These are phyloP conservation scores for Rotaria magnacalcarata DNA, from an alignment of 2,888 invertebrate species.

Conservation along the genomic window DNA sequence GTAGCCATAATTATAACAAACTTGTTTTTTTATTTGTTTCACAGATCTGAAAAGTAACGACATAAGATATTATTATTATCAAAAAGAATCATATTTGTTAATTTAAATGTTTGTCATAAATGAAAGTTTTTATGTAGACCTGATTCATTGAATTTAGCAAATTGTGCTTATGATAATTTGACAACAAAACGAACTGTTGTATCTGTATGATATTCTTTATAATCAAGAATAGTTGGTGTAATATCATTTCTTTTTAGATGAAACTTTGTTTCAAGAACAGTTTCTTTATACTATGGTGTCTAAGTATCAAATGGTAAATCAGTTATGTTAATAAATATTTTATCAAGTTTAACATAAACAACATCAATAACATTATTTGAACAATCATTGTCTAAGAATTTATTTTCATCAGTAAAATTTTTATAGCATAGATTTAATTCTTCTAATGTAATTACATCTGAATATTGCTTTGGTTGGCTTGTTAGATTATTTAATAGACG, in stretches of 20 bases:
- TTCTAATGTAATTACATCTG: conserved; percentile 65
- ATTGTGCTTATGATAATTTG: conserved; percentile 69
- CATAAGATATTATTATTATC: no score
- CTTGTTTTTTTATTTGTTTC: no score
- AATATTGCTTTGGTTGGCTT: conserved; percentile 69
- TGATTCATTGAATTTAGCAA: conserved; percentile 71
- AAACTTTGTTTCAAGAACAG: conserved; percentile 79
- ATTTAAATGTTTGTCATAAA: conserved; percentile 68
- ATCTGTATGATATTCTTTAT: conserved; percentile 85
- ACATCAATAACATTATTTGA: conserved; percentile 66
- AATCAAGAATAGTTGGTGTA: background rate
- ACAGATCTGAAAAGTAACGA: no score
- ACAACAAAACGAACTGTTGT: conserved; percentile 85
- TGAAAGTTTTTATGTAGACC: conserved; percentile 91
- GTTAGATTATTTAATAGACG: conserved; percentile 56
- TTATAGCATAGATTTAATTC: conserved; percentile 84
- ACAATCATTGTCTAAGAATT: conserved; percentile 51
- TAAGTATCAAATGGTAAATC: conserved; percentile 87
- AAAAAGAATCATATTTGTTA: conserved; percentile 55
- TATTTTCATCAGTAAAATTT: conserved; percentile 71
- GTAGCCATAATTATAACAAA: no score
- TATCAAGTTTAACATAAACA: conserved; percentile 74
- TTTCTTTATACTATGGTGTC: conserved; percentile 94
- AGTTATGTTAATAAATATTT: conserved; percentile 75
- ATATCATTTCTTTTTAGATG: conserved; percentile 53